A percentile compares a stretch with the other conserved stretches of the same genome.
These are phyloP conservation scores for Latrodectus geometricus DNA, from an alignment of 1,140 invertebrate species.

Conservation along the genomic window DNA sequence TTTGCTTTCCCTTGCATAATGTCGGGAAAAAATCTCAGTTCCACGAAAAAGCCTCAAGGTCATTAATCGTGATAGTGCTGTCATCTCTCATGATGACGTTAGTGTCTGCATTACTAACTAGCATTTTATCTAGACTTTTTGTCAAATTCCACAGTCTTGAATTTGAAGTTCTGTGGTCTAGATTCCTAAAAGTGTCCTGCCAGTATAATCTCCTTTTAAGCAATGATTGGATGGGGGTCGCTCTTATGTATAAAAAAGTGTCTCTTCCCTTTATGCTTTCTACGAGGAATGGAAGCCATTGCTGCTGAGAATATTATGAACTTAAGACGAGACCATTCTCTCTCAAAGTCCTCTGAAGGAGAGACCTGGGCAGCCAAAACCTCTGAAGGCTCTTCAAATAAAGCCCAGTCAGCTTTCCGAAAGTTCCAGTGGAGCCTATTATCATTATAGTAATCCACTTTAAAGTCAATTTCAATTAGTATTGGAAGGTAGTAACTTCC, in stretches of 20 bases:
- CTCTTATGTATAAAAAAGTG: slow-evolving; percentile 6
- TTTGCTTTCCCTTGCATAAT: slow-evolving; percentile 4
- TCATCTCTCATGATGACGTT: not conserved
- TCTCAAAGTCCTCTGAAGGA: not conserved
- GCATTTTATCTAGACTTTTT: not conserved
- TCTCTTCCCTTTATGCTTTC: slow-evolving; percentile 4
- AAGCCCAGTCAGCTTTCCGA: not conserved
- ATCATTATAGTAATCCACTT: not conserved
- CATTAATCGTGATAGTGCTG: not conserved
- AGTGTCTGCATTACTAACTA: not conserved
- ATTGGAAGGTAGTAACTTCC: not conserved
- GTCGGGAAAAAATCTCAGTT: not conserved
- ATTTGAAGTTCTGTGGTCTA: not conserved
- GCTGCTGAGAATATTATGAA: slow-evolving; percentile 5
- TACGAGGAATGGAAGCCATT: slow-evolving; percentile 6
- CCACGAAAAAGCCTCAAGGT: slow-evolving; percentile 2
- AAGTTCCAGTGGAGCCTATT: not conserved
- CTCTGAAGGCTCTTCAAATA: not conserved
- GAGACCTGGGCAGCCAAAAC: not conserved
- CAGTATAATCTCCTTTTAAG: too few relatives aligned
- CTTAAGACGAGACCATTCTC: slow-evolving; percentile 14
- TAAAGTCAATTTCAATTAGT: not conserved
- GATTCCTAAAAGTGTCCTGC: too few relatives aligned
- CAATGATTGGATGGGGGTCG: not conserved
- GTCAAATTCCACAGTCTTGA: not conserved